phyloP scores from a whole-genome alignment of 1,140 invertebrate species.

The Sarcophaga peregrina region DNA sequence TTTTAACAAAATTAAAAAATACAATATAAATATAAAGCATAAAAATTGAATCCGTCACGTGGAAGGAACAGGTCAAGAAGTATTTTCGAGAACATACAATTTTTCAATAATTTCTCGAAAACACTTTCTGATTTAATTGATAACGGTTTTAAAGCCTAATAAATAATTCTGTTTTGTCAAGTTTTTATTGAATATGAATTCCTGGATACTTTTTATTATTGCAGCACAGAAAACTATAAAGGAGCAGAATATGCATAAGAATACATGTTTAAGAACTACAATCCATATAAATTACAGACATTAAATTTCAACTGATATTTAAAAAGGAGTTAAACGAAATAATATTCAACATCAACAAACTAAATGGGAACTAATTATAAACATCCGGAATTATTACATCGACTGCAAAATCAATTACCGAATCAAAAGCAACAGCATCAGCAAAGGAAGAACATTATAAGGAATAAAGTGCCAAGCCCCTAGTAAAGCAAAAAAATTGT shows the following conservation, averaged over 20 bases:
- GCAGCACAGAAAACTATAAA: no score
- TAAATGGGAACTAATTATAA: constrained; percentile 16
- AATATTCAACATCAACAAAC: neutral
- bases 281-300: neutral
- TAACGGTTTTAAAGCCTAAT: no score
- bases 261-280: neutral
- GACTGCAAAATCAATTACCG: neutral
- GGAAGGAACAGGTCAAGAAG: no score
- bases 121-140: no score
- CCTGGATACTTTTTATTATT: no score
- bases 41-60: no score
- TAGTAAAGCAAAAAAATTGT: neutral
- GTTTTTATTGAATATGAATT: no score
- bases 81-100: no score
- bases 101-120: no score
- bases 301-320: neutral
- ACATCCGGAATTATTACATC: constrained; percentile 16
- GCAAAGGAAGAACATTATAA: neutral
- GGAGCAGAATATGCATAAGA: neutral
- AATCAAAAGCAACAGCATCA: constrained; percentile 6
- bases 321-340: constrained; percentile 6
- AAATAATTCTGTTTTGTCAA: no score
- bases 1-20: no score
- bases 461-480: constrained; percentile 38
- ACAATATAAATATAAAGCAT: no score